These are phyloP conservation scores for Timema cristinae DNA, from an alignment of 2,888 invertebrate species.

Conservation along the genomic window DNA sequence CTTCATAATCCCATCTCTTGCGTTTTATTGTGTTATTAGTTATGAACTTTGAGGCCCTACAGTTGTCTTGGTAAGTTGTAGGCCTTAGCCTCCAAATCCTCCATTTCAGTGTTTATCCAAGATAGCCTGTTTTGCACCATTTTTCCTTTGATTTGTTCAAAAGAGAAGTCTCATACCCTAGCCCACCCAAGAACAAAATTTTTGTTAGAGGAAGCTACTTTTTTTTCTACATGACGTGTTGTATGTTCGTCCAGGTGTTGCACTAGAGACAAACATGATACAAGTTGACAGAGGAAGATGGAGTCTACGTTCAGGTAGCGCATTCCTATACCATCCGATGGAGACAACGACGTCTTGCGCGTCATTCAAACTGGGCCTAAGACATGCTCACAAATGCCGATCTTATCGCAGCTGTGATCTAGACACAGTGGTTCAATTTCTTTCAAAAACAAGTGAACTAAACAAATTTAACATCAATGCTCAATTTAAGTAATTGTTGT, in stretches of 20 bases:
- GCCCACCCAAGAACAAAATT: too few species aligned
- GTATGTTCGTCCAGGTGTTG: constrained; percentile 56
- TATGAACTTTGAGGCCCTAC: too few species aligned
- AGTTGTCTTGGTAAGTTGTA: too few species aligned
- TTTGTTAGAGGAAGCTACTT: too few species aligned
- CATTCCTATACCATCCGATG: constrained; percentile 86
- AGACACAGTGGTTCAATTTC: constrained; percentile 89
- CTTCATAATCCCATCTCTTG: too few species aligned
- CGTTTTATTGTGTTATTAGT: too few species aligned
- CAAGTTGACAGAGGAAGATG: constrained; percentile 90
- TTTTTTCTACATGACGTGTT: too few species aligned
- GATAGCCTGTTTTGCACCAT: too few species aligned
- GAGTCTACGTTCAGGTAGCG: constrained; percentile 86
- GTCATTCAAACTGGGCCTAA: constrained; percentile 86
- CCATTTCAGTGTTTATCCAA: too few species aligned
- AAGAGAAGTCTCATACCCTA: too few species aligned
- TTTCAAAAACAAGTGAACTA: constrained; percentile 79
- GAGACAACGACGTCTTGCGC: constrained; percentile 82
- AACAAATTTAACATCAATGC: neutral
- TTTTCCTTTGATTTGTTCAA: too few species aligned
- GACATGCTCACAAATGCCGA: constrained; percentile 91
- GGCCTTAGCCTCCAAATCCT: too few species aligned
- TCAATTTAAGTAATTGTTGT: neutral
- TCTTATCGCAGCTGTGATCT: constrained; percentile 91
- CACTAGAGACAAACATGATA: constrained; percentile 97